Evolutionary conservation across 2,113 vertebrate genomes (phyloP), one percentile per base, ranked within the genome.

Genomic region (Puma concolor): DNA sequence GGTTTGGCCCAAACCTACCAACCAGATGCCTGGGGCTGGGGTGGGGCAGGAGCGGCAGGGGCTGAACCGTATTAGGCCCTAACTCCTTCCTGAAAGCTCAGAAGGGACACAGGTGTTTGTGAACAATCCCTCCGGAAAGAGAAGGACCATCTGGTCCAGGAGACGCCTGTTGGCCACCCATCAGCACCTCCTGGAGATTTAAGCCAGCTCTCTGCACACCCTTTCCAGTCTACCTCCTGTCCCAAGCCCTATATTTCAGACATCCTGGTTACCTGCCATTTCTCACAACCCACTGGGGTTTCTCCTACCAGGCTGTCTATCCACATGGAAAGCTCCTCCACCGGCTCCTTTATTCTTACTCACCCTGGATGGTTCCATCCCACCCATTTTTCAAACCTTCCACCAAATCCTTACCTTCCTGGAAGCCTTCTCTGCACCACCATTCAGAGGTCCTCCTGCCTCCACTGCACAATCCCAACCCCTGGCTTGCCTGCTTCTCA

Each of bases 241-340:
- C 50, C 71, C n/a, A 27, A 52, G 25, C 33, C 64, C 83, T 80
- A 1, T n/a, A 69, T 31, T 63, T 85, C 52, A 88, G 97, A 88
- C 57, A 38, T 50, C 50, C 69, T 36, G 27, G 52, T 97, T 97
- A 95, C 94, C 97, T 95, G 95, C 84, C 74, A n/a, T 33, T 31
- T 85, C 77, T 93, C 94, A 98, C 84, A 94, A n/a, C 74, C 69
- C 84, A 50, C 81, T 84, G 71, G 64, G 38, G 23, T 50, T 92
- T 94, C 88, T 92, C 71, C 88, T 63, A 33, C 38, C 67, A 60
- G 87, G 60, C 38, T 14, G 84, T 76, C 74, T 21, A 29, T 54
- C 63, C 5, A 85, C 48, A 80, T 66, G n/a, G 88, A 57, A 80
- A 72, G 44, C 44, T 17, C 80, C 11, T 89, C 80, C 41, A 23